These are phyloP conservation scores for Drosophila incognita DNA, from an alignment of 2,888 invertebrate species.

Conservation along the genomic window DNA sequence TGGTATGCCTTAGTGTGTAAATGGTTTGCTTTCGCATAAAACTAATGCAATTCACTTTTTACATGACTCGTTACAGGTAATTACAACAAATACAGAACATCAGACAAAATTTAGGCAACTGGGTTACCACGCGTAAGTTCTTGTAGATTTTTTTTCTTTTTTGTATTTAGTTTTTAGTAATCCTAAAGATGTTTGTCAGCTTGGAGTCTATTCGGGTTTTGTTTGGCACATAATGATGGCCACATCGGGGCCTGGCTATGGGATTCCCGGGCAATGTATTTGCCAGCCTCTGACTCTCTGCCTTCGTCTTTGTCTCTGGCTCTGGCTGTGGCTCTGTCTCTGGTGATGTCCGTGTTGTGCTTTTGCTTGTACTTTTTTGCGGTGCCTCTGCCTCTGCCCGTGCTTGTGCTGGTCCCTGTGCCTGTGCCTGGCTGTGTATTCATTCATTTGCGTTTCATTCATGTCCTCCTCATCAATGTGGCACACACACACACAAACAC, in stretches of 20 bases:
- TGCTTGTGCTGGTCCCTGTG: slow-evolving; percentile 6
- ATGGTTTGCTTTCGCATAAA: neutral
- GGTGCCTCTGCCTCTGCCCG: slow-evolving; percentile 2
- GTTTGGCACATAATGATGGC: slow-evolving; percentile 42
- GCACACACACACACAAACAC: slow-evolving; percentile 38
- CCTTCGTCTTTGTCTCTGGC: neutral
- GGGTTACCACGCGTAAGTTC: slow-evolving; percentile 56
- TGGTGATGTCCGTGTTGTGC: slow-evolving; percentile 1
- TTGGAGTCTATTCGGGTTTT: slow-evolving; percentile 20
- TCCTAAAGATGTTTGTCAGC: slow-evolving; percentile 26
- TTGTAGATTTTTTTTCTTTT: neutral
- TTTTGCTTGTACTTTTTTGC: slow-evolving; percentile 13
- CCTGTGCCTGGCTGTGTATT: slow-evolving; percentile 43
- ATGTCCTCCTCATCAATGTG: slow-evolving; percentile 71
- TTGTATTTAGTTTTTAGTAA: neutral
- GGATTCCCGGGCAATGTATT: slow-evolving; percentile 2
- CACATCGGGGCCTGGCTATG: slow-evolving; percentile 16
- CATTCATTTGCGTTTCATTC: slow-evolving; percentile 79
- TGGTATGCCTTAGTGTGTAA: neutral
- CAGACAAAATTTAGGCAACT: slow-evolving; percentile 48
- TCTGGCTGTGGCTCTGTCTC: slow-evolving; percentile 8
- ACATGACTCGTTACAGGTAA: slow-evolving; percentile 51
- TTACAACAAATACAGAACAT: slow-evolving; percentile 31
- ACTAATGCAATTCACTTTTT: slow-evolving; percentile 31
- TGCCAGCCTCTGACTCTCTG: neutral